Evolutionary conservation across 2,113 vertebrate genomes (phyloP).

Genomic region (human): GRCh38 chr6:3760501-3761000

Average conservation of each 20-base stretch:
- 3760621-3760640: background rate
- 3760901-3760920: no score
- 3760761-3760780: background rate
- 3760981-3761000: no score
- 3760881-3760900: accelerated
- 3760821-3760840: background rate
- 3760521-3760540: background rate
- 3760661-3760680: background rate
- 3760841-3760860: background rate
- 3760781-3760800: background rate
- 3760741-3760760: background rate
- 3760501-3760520: background rate
- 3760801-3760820: background rate
- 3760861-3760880: background rate
- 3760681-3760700: background rate
- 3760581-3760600: background rate
- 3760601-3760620: background rate
- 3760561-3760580: background rate
- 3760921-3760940: background rate
- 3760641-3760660: background rate
- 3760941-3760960: background rate
- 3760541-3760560: background rate
- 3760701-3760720: background rate
- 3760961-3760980: background rate
- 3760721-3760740: background rate